Conservation (phyloP, 2,113 vertebrate species). For the Trematomus loennbergii region DNA sequence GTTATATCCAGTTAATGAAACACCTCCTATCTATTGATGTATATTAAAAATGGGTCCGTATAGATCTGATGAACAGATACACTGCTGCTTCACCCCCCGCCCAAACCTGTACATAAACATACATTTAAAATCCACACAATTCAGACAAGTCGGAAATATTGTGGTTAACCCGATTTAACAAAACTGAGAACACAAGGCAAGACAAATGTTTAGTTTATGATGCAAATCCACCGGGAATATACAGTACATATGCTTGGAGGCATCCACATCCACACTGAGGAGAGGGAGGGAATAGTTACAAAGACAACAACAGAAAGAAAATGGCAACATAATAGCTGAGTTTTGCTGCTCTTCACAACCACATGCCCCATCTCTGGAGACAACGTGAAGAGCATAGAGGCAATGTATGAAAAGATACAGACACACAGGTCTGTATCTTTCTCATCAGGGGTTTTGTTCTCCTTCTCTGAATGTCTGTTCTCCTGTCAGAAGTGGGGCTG, state of each 20-base stretch:
- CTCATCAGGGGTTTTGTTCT: constrained; percentile 28
- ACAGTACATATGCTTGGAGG: neutral
- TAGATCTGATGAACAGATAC: neutral
- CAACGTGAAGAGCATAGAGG: constrained; percentile 13
- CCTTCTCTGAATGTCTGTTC: constrained; percentile 36
- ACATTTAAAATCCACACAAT: neutral
- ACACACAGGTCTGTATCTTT: constrained; percentile 22
- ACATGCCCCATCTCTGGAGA: constrained; percentile 4
- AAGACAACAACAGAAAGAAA: constrained; percentile 14
- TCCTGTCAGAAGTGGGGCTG: constrained; percentile 26
- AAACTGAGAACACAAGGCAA: constrained; percentile 9
- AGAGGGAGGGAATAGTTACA: neutral
- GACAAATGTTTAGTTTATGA: constrained; percentile 38
- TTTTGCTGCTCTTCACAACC: constrained; percentile 24
- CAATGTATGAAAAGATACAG: constrained; percentile 26
- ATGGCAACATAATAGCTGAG: neutral
- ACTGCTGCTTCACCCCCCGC: neutral
- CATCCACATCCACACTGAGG: neutral
- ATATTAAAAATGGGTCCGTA: neutral
- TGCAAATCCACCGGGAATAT: neutral
- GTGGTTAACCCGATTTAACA: neutral
- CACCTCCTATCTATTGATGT: neutral
- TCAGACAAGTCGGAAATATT: neutral
- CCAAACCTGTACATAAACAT: too few species aligned
- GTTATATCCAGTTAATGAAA: too few species aligned